Evolutionary conservation across 2,888 invertebrate species (phyloP), one percentile per base, ranked within the genome.

Genomic region (Clepsis dumicolana): DNA sequence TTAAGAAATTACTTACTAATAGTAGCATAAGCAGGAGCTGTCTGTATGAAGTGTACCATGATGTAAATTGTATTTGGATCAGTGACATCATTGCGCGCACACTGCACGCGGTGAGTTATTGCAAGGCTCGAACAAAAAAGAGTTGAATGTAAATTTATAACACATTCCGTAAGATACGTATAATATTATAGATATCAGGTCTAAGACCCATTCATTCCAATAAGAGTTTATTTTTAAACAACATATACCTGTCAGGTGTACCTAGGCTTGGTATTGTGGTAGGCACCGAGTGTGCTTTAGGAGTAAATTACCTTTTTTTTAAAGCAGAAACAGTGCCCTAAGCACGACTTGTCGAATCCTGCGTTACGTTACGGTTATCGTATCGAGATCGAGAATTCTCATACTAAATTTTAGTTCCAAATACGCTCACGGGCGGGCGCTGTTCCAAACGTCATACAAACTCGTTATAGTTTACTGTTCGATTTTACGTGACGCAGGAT

Each of bases 61-160:
- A 18, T 35, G 56, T 32, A 35, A 56, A 56, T 14, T 35, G 35
- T 56, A 35, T 35, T 56, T 56, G 21, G 56, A 56, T 56, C 56
- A 56, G 12, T 56, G 56, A 56, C 56, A 56, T 56, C 56, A 56
- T n/a, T 56, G 21, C 35, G 16, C 24, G 56, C 57, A 50, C 24
- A 27, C 35, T 56, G 56, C 57, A 50, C 14, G 35, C 25, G 25
- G 35, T 50, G 62, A 65, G 67, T 72, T 70, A n/a, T 52, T 21
- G 21, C 35, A 32, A 24, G 35, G 2, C 21, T 48, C 12, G 48
- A 44, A 48, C 12, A 48, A 48, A 48, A 48, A 48, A 48, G 48
- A 21, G 48, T 48, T 48, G 21, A 44, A 48, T 48, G 12, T 21
- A 48, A 18, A 48, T 48, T 10, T 48, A 48, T 48, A 48, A 4